Base-by-base conservation (phyloP, 2,888 invertebrate genomes). In the Globia sparganii region DNA sequence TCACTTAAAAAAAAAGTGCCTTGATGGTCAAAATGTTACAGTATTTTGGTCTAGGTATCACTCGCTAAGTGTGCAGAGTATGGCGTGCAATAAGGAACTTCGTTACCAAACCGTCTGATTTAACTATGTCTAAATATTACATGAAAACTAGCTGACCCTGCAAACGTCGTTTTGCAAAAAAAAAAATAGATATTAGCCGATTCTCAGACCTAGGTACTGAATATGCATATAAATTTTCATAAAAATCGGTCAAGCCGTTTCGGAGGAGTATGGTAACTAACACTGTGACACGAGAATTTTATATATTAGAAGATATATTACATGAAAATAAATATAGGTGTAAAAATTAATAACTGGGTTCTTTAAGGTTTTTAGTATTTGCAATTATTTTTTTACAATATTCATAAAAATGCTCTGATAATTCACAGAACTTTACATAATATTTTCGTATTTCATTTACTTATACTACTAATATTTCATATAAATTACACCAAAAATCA, bases 401-500 rank as follows among this genome's bases (percentile, higher is more conserved):
- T 43, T 66, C 9, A 15, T n/a, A 46, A 59, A 64, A 61, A 65
- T 37, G 56, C 15, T 69, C 21, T 64, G 15, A 34, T 1, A 13
- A 53, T 64, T 58, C 5, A 78, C 49, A 73, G 73, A 61, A 31
- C 21, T 15, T 1, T 53, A 71, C 28, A 64, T 53, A n/a, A 65
- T 13, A 46, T 40, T 70, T 72, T 79, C 28, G 15, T n/a, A 53
- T 34, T 70, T 70, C 0, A 62, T 69, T 72, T 62, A 18, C 75
- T 72, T 74, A 62, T 1, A 72, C 31, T 66, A 58, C 31, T 66
- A 58, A 34, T 59, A 49, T 68, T 77, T 62, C 13, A 58, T 68
- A 65, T 59, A 62, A 75, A 74, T 75, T 72, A 78, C 69, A 83
- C 58, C 49, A 74, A 81, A 83, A 84, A 78, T 65, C 62, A 70